Base-by-base conservation (phyloP, 2,797 vertebrate genomes). In the Anisognathus igniventris region DNA sequence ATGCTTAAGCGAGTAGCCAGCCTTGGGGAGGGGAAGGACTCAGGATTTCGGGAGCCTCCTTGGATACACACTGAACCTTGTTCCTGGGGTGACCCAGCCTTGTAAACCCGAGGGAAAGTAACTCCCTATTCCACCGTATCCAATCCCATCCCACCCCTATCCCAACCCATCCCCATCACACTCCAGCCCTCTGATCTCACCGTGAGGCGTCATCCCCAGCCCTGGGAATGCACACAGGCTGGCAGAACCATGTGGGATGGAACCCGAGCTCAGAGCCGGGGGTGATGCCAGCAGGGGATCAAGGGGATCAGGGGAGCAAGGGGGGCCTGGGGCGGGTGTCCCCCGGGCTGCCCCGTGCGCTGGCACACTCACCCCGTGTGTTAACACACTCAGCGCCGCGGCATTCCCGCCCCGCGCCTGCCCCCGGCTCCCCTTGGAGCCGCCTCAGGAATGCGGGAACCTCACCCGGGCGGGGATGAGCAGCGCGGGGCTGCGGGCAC, bases 1-100 rank as follows among this genome's bases (percentile, higher is more conserved):
- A 90, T 40, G 53, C 88, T 84, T 67, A 30, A 90, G 86, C 54
- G 17, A 88, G 94, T 67, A 86, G 89, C 89, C 92, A 74, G 84
- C 92, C 89, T 73, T 71, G 86, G 86, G 92, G 54, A 94, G 90
- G 90, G 90, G 88, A 93, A 88, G 82, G 88, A 90, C 71, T 56
- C 5, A 7, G 72, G 78, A 81, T 87, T 94, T 93, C 2, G 0
- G 95, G 21, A 70, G 86, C 62, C 66, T 89, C 58, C n/a, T 40
- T 6, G 9, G 42, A 65, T 42, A 23, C 18, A 30, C 0, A 2
- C 7, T 16, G 76, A 56, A 31, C 80, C 58, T 57, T 12, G 40
- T 9, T 93, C 79, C 51, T 40, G 35, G 56, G 15, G 16, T 73
- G 64, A 86, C 47, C 88, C 51, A 20, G 33, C 20, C 67, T 70